phyloP scores from a whole-genome alignment of 2,113 vertebrate genomes.

The Riparia riparia region DNA sequence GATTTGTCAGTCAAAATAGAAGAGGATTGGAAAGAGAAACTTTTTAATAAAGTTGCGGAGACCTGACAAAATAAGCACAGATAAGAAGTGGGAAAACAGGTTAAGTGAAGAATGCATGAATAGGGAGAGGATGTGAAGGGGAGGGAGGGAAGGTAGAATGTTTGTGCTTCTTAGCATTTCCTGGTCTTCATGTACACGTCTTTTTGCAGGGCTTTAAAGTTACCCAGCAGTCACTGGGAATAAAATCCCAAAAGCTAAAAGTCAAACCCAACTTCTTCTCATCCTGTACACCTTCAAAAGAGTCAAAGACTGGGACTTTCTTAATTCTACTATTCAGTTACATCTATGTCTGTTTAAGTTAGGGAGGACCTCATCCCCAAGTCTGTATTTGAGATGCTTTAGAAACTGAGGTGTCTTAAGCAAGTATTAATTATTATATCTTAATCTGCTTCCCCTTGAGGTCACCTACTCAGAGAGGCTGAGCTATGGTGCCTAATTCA shows the following conservation, averaged over 20 bases:
- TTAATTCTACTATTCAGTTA: not conserved
- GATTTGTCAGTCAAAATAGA: not conserved
- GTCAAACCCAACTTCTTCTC: not conserved
- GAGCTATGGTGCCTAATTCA: not conserved
- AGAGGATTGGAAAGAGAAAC: not conserved
- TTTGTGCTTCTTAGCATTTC: not conserved
- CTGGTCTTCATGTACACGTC: not conserved
- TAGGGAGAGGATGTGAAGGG: not conserved
- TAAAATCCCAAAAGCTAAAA: not conserved
- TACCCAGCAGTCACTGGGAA: not conserved
- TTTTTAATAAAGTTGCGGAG: not conserved
- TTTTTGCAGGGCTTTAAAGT: not conserved
- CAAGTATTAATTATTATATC: not conserved
- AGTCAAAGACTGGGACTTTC: not conserved
- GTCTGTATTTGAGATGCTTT: not conserved
- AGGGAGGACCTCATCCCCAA: not conserved
- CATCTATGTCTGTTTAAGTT: not conserved
- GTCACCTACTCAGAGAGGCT: not conserved
- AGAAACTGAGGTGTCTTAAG: not conserved
- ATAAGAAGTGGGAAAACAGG: not conserved
- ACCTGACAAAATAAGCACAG: not conserved
- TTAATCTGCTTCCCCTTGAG: not conserved
- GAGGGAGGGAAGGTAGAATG: not conserved
- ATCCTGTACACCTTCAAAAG: not conserved
- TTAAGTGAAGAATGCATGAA: not conserved